These are phyloP conservation scores for Cygnus buccinator DNA, from an alignment of 2,113 vertebrate genomes.

Conservation along the genomic window DNA sequence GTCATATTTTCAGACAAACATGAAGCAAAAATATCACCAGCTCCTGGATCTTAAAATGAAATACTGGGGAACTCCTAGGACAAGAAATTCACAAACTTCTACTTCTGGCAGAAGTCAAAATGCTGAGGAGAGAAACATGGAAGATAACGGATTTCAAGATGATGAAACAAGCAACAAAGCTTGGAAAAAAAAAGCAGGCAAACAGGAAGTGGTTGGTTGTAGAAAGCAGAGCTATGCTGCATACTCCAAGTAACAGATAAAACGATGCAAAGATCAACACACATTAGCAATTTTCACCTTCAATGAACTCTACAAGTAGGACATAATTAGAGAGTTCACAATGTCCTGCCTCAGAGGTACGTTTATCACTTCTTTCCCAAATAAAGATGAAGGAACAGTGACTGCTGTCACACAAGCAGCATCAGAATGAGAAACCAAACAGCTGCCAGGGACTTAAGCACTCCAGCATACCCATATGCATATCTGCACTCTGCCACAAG, in stretches of 20 bases:
- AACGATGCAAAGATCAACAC: not conserved
- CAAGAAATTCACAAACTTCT: not conserved
- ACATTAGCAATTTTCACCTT: not conserved
- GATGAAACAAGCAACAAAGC: not conserved
- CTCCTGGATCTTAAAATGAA: not conserved
- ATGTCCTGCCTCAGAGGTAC: not conserved
- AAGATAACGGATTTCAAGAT: not conserved
- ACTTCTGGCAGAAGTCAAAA: not conserved
- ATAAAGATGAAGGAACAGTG: not conserved
- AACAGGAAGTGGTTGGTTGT: accelerated
- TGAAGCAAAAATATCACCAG: not conserved
- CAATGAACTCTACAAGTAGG: not conserved
- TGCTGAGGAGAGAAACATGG: not conserved
- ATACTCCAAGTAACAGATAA: not conserved
- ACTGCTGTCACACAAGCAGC: not conserved
- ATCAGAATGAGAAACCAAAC: not conserved
- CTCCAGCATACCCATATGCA: not conserved
- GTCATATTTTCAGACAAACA: not conserved
- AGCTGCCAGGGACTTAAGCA: not conserved
- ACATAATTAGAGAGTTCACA: not conserved
- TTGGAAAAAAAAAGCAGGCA: not conserved
- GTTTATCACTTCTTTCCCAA: not conserved
- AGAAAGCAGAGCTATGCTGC: not conserved
- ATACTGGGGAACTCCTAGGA: not conserved
- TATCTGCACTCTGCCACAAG: not conserved